A percentile compares a stretch with the other conserved stretches of the same genome.
phyloP scores from a whole-genome alignment of 2,113 vertebrate species.

The Chlorodrepanis virens region DNA sequence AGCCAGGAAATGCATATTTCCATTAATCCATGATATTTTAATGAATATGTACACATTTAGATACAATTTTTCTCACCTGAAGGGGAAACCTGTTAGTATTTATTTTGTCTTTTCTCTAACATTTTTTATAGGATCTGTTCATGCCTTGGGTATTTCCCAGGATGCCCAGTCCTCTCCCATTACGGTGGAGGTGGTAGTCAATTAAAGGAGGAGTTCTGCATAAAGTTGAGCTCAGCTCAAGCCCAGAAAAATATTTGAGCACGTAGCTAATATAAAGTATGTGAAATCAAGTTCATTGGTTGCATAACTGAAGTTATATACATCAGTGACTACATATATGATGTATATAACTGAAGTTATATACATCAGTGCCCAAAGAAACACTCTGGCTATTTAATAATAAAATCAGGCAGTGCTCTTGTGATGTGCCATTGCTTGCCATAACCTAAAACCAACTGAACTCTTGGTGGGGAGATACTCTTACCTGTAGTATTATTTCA shows the following conservation, averaged over 20 bases:
- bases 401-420: neutral
- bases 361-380: neutral
- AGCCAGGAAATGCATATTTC: constrained; percentile 51
- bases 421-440: neutral
- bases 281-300: neutral
- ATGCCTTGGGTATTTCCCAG: neutral
- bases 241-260: neutral
- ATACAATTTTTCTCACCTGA: neutral
- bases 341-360: neutral
- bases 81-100: neutral
- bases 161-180: neutral
- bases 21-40: neutral
- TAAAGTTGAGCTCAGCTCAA: neutral
- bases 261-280: neutral
- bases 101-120: neutral
- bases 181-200: neutral
- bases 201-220: neutral
- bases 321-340: neutral
- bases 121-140: neutral
- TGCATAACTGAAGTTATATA: neutral
- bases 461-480: neutral
- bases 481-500: neutral
- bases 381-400: neutral
- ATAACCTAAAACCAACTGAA: neutral
- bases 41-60: neutral